Conservation (phyloP, 2,888 invertebrate genomes). For the Agrochola lota region DNA sequence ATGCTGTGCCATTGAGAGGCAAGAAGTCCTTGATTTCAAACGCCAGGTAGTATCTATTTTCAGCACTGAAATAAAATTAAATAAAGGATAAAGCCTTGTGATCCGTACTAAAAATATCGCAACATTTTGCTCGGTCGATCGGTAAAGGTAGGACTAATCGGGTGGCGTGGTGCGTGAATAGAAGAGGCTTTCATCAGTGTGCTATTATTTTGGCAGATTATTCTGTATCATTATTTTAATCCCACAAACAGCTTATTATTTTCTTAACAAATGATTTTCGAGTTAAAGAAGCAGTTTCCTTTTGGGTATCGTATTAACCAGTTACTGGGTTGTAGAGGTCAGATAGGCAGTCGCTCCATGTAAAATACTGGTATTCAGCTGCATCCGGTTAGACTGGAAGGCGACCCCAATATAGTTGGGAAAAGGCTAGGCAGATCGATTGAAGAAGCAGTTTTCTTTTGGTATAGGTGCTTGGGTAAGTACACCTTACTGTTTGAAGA, state of each 20-base stretch:
- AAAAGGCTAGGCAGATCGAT: too few relatives aligned
- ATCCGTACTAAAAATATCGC: constrained; percentile 38
- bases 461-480: background rate
- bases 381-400: too few relatives aligned
- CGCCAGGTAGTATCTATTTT: constrained; percentile 17
- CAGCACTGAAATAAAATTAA: constrained; percentile 42
- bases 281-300: background rate
- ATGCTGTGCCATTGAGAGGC: constrained; percentile 35
- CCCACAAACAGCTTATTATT: background rate
- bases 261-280: background rate
- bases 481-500: background rate
- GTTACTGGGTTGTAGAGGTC: too few relatives aligned
- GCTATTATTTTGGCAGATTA: background rate
- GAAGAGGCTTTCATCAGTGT: background rate
- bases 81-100: constrained; percentile 49
- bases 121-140: constrained; percentile 39
- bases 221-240: background rate
- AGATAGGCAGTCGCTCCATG: too few relatives aligned
- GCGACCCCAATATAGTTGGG: too few relatives aligned
- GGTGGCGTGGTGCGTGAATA: constrained; percentile 19
- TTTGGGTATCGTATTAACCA: too few relatives aligned
- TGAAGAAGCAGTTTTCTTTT: background rate
- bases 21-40: constrained; percentile 37
- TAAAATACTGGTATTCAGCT: too few relatives aligned
- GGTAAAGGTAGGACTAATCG: constrained; percentile 9